These are phyloP conservation scores for Fragum fragum DNA, from an alignment of 2,888 invertebrate genomes.

Conservation along the genomic window DNA sequence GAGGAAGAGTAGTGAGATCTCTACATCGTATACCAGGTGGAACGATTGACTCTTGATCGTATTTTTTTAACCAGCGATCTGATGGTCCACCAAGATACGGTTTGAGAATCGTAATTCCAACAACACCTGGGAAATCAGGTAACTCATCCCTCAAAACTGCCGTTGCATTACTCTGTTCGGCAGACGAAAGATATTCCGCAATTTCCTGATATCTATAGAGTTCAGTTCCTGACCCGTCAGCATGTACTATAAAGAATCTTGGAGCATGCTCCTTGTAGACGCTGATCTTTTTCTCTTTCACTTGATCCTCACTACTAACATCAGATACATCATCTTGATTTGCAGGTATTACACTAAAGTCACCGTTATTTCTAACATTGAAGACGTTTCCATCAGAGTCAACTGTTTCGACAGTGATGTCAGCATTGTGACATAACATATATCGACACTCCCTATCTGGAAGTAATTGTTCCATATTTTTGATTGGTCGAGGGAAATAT, in stretches of 20 bases:
- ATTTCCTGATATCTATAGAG: constrained; percentile 85
- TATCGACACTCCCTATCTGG: constrained; percentile 80
- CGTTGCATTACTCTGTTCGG: constrained; percentile 84
- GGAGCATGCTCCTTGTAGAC: constrained; percentile 84
- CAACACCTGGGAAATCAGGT: constrained; percentile 84
- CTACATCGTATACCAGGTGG: constrained; percentile 84
- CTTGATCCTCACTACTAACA: constrained; percentile 70
- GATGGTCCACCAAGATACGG: constrained; percentile 81
- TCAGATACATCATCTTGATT: constrained; percentile 75
- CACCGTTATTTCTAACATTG: constrained; percentile 84
- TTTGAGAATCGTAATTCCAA: constrained; percentile 84
- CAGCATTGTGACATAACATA: constrained; percentile 83
- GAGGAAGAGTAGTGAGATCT: constrained; percentile 84
- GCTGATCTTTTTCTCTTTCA: constrained; percentile 71
- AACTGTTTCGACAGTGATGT: constrained; percentile 82
- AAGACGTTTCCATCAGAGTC: constrained; percentile 85
- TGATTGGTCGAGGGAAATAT: constrained; percentile 80
- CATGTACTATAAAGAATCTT: constrained; percentile 84
- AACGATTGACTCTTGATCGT: constrained; percentile 84
- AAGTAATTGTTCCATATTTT: constrained; percentile 75
- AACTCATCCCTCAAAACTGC: constrained; percentile 85
- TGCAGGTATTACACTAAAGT: constrained; percentile 76
- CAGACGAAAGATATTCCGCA: constrained; percentile 81
- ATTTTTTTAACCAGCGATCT: constrained; percentile 84
- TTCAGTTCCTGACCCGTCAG: constrained; percentile 85